Conservation (phyloP, 2,113 vertebrate genomes). For the Chaetodon auriga region DNA sequence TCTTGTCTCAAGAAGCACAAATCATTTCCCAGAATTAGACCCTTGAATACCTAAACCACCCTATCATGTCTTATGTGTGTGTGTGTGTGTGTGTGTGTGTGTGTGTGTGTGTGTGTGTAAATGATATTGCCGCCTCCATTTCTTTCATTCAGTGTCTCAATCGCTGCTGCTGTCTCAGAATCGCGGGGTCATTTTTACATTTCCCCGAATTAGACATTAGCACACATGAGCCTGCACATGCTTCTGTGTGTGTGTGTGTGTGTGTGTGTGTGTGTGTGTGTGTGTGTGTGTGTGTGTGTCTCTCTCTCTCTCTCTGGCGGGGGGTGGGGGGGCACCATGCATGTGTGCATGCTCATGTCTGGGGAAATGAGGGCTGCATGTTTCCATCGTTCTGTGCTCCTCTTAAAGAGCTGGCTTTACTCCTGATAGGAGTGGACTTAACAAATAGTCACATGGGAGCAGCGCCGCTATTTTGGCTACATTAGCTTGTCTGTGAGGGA, state of each 20-base stretch:
- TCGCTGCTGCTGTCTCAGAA: constrained; percentile 68
- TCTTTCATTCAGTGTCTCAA: constrained; percentile 55
- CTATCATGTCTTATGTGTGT: constrained; percentile 60
- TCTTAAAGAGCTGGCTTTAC: constrained; percentile 81
- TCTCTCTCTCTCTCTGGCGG: no score
- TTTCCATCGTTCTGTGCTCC: constrained; percentile 72
- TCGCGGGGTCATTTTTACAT: constrained; percentile 81
- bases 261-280: background rate
- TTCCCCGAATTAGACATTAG: constrained; percentile 83
- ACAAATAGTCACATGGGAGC: constrained; percentile 86
- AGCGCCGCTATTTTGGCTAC: constrained; percentile 78
- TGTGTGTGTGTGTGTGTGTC: background rate
- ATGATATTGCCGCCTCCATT: constrained; percentile 70
- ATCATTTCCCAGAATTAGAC: constrained; percentile 81
- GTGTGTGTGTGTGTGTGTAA: constrained; percentile 65
- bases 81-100: constrained; percentile 62
- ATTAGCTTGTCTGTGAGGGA: constrained; percentile 55
- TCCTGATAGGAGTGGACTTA: constrained; percentile 84
- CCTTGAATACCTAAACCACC: constrained; percentile 55
- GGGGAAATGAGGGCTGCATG: constrained; percentile 65
- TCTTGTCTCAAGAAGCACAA: constrained; percentile 77
- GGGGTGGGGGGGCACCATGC: background rate
- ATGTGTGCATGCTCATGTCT: constrained; percentile 22
- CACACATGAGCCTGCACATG: constrained; percentile 48
- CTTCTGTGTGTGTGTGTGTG: background rate